Percentiles rank a stretch among this genome's conserved stretches.
phyloP scores from a whole-genome alignment of 2,888 invertebrate genomes.

The Oeneis ivallda region DNA sequence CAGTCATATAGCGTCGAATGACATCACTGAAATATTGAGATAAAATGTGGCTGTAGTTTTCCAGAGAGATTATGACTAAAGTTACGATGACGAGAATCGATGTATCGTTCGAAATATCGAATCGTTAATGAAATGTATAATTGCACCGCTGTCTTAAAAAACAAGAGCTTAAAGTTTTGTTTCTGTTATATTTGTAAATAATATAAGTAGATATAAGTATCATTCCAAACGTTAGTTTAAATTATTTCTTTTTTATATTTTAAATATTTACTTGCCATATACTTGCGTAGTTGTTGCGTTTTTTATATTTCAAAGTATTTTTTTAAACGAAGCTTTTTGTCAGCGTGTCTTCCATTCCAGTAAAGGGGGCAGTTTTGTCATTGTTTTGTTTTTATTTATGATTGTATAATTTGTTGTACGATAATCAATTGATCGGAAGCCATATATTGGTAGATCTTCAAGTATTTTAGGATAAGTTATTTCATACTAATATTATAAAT shows the following conservation, averaged over 20 bases:
- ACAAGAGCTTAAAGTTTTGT: conserved; percentile 51
- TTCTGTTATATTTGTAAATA: conserved; percentile 78
- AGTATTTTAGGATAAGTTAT: conserved; percentile 35
- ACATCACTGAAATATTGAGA: too few species aligned
- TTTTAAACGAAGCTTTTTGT: conserved; percentile 35
- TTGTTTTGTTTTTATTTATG: conserved; percentile 73
- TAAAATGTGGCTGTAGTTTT: too few species aligned
- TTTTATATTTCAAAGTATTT: conserved; percentile 37
- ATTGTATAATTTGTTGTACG: conserved; percentile 70
- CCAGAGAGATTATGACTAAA: too few species aligned
- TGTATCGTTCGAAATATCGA: too few species aligned
- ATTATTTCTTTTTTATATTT: conserved; percentile 71
- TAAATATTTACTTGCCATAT: conserved; percentile 78
- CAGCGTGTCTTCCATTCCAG: conserved; percentile 73
- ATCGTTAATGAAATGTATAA: too few species aligned
- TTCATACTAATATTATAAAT: too few species aligned
- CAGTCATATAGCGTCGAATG: too few species aligned
- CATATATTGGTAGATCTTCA: conserved; percentile 42
- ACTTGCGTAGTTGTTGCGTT: conserved; percentile 68
- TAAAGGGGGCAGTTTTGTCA: conserved; percentile 60
- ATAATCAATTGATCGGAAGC: conserved; percentile 42
- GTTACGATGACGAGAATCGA: too few species aligned
- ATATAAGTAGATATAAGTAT: conserved; percentile 62
- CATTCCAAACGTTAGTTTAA: conserved; percentile 77
- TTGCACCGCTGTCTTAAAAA: neutral